These are phyloP conservation scores for Digitonthophagus gazella DNA, from an alignment of 2,888 invertebrate species.

Conservation along the genomic window DNA sequence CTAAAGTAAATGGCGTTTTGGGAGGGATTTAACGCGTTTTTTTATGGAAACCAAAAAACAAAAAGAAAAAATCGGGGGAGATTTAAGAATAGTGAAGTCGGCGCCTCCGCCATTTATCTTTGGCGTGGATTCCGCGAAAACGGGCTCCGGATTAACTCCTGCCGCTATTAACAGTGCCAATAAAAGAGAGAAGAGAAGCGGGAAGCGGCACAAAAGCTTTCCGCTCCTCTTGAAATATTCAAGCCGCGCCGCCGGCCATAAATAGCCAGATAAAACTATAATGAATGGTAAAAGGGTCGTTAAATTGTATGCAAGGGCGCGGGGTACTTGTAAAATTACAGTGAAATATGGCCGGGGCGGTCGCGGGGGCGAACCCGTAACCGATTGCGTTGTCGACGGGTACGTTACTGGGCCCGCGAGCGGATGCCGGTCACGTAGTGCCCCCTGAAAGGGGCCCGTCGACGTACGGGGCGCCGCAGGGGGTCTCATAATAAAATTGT, in stretches of 20 bases:
- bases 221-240: constrained; percentile 38
- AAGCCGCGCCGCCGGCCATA: constrained; percentile 38
- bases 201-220: constrained; percentile 13
- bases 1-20: background rate
- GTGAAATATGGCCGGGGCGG: constrained; percentile 38
- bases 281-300: constrained; percentile 46
- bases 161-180: background rate
- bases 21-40: background rate
- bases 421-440: constrained; percentile 10
- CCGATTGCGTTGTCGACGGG: constrained; percentile 9
- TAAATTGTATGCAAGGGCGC: constrained; percentile 41
- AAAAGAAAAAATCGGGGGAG: background rate
- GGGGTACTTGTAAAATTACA: constrained; percentile 42
- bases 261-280: constrained; percentile 44
- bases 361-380: background rate
- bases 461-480: constrained; percentile 1
- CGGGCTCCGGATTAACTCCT: background rate
- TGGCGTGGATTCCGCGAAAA: background rate
- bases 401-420: background rate
- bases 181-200: background rate
- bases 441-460: constrained; percentile 5
- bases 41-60: background rate
- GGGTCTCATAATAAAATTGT: constrained; percentile 16
- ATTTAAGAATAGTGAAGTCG: background rate
- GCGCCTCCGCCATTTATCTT: background rate